These are phyloP conservation scores for Engraulis encrasicolus DNA, from an alignment of 2,113 vertebrate genomes.

Conservation along the genomic window DNA sequence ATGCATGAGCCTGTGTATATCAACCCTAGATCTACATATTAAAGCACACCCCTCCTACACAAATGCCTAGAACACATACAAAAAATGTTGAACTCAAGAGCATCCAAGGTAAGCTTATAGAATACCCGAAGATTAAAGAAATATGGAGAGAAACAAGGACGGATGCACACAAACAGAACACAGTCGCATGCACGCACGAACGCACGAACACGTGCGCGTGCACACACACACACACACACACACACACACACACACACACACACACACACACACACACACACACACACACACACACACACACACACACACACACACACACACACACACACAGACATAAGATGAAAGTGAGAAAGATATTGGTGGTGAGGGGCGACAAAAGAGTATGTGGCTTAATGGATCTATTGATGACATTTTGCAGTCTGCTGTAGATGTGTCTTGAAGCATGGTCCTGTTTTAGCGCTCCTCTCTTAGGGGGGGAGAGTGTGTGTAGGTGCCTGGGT, in stretches of 20 bases:
- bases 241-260: constrained; percentile 1
- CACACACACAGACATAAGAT: background rate
- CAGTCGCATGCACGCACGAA: too few relatives aligned
- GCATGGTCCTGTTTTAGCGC: background rate
- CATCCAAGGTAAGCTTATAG: too few relatives aligned
- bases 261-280: background rate
- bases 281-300: background rate
- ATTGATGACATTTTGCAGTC: background rate
- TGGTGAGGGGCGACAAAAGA: background rate
- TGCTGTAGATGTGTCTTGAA: background rate
- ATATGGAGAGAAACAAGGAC: too few relatives aligned
- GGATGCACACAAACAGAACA: too few relatives aligned
- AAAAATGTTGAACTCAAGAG: too few relatives aligned
- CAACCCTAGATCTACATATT: too few relatives aligned
- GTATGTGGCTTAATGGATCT: background rate
- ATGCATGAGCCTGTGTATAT: too few relatives aligned
- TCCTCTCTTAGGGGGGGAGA: background rate
- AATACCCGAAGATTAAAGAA: too few relatives aligned
- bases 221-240: background rate
- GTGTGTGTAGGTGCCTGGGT: constrained; percentile 5
- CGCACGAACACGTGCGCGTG: background rate
- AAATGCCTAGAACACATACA: too few relatives aligned
- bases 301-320: background rate
- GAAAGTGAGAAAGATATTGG: background rate
- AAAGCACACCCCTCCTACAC: too few relatives aligned